A percentile compares a stretch with the other conserved stretches of the same genome.
These are phyloP conservation scores for Taenaris catops DNA, from an alignment of 2,888 invertebrate species.

Conservation along the genomic window DNA sequence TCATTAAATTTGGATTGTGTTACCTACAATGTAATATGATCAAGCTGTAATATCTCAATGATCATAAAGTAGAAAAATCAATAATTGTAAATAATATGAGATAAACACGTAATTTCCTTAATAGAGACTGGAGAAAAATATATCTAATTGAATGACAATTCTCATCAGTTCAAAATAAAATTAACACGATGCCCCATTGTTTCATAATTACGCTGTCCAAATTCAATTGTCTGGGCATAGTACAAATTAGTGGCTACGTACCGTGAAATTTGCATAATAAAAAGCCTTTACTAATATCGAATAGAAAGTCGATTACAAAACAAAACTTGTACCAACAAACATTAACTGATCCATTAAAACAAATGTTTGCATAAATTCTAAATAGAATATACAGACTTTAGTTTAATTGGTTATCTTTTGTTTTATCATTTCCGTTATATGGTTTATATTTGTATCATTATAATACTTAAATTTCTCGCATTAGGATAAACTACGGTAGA, in stretches of 20 bases:
- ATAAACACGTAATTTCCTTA: too few relatives aligned
- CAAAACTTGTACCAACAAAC: slow-evolving; percentile 8
- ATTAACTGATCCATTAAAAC: slow-evolving; percentile 14
- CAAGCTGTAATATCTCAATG: too few relatives aligned
- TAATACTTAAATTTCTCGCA: too few relatives aligned
- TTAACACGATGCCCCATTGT: slow-evolving; percentile 18
- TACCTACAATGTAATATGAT: too few relatives aligned
- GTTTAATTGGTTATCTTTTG: slow-evolving; percentile 12
- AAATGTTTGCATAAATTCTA: slow-evolving; percentile 14
- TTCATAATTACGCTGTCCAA: slow-evolving; percentile 24
- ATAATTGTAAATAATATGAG: too few relatives aligned
- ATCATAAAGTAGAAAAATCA: too few relatives aligned
- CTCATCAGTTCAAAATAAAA: background rate
- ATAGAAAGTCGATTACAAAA: slow-evolving; percentile 12
- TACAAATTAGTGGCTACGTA: slow-evolving; percentile 26
- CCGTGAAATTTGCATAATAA: slow-evolving; percentile 27
- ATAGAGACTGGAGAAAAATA: too few relatives aligned
- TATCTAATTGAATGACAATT: background rate
- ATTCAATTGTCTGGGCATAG: slow-evolving; percentile 28
- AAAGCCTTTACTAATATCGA: slow-evolving; percentile 18
- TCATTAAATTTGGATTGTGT: too few relatives aligned
- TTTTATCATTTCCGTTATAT: background rate
- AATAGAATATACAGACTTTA: slow-evolving; percentile 10
- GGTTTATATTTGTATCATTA: background rate
- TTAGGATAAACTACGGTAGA: too few relatives aligned